Evolutionary conservation across 2,113 vertebrate genomes (phyloP).

Genomic region (Hyla sarda): DNA sequence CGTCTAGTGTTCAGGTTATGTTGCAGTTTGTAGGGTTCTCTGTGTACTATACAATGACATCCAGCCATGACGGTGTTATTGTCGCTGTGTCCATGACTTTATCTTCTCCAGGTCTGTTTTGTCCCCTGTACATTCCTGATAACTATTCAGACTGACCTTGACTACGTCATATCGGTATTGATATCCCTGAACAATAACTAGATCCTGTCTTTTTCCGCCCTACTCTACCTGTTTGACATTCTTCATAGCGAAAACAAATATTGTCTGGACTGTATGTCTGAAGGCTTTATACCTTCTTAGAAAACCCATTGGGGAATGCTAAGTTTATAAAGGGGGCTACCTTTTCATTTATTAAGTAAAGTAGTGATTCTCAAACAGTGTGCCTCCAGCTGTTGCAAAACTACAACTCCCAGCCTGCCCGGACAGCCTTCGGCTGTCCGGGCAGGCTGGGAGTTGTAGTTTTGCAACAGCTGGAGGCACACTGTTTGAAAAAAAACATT

Average conservation of each 20-base stretch:
- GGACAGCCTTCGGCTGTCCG: too few relatives aligned
- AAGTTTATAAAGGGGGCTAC: too few relatives aligned
- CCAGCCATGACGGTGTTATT: too few relatives aligned
- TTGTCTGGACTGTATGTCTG: background rate
- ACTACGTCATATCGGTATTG: background rate
- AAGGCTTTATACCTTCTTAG: background rate
- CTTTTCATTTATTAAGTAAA: too few relatives aligned
- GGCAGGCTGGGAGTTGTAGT: too few relatives aligned
- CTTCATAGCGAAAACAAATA: background rate
- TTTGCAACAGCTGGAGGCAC: too few relatives aligned
- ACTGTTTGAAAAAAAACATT: background rate
- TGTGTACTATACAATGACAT: too few relatives aligned
- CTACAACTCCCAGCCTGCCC: too few relatives aligned
- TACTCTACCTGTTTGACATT: background rate
- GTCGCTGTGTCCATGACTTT: background rate
- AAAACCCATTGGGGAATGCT: rapidly evolving
- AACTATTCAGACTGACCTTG: background rate
- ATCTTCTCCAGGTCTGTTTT: too few relatives aligned
- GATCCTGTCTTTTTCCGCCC: background rate
- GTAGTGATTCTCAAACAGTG: too few relatives aligned
- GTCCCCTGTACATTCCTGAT: background rate
- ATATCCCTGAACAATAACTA: too few relatives aligned
- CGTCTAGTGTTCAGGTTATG: background rate
- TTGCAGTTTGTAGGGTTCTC: background rate
- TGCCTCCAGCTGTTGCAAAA: too few relatives aligned